These are phyloP conservation scores for Ochropleura plecta DNA, from an alignment of 2,888 invertebrate genomes.

Conservation along the genomic window DNA sequence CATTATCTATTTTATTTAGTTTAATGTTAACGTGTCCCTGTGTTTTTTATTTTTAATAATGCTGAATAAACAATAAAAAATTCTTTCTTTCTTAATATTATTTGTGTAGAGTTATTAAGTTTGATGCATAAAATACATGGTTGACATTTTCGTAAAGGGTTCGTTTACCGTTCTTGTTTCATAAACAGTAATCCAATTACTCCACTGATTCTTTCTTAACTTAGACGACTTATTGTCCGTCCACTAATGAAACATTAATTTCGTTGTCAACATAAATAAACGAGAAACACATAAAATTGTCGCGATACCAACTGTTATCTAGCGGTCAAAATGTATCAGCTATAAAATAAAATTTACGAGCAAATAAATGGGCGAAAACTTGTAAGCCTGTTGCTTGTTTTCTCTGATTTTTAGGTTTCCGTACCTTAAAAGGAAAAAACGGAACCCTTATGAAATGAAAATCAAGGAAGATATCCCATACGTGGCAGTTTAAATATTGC, in stretches of 20 bases:
- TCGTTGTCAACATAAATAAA: slow-evolving; percentile 27
- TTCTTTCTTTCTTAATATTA: too few species aligned
- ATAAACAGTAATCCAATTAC: neutral
- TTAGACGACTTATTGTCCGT: slow-evolving; percentile 28
- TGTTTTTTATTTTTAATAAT: too few species aligned
- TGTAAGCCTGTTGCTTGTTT: slow-evolving; percentile 32
- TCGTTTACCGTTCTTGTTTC: neutral
- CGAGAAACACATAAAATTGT: slow-evolving; percentile 36
- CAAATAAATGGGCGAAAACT: slow-evolving; percentile 11
- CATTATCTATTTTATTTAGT: too few species aligned
- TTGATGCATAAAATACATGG: too few species aligned
- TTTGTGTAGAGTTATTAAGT: too few species aligned
- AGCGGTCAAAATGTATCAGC: slow-evolving; percentile 15
- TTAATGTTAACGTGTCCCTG: too few species aligned
- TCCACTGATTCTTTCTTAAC: neutral
- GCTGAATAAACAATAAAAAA: too few species aligned
- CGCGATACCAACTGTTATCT: neutral
- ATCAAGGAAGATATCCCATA: too few species aligned
- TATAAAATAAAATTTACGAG: slow-evolving; percentile 47
- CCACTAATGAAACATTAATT: slow-evolving; percentile 3
- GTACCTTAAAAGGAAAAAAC: neutral
- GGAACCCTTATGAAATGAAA: too few species aligned
- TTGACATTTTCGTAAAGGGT: too few species aligned
- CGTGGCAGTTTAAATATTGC: too few species aligned
- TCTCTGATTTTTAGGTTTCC: neutral